Conservation (phyloP, 2,888 invertebrate species). For the Zygaena filipendulae region DNA sequence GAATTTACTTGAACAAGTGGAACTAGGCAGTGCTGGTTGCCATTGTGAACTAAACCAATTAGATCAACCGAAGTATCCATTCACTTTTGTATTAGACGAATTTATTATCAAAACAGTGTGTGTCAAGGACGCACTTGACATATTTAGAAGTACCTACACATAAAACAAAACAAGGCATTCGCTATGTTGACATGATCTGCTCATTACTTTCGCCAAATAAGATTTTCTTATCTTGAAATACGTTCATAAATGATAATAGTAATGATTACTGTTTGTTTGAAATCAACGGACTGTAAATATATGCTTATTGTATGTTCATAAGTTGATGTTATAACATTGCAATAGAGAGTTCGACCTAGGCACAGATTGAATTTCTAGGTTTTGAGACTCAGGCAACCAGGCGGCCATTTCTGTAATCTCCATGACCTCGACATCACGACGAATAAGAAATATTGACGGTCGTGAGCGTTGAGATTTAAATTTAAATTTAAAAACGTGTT, state of each 20-base stretch:
- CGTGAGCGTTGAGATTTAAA: slow-evolving; percentile 21
- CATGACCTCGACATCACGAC: slow-evolving; percentile 49
- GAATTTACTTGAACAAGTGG: slow-evolving; percentile 53
- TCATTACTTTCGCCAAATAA: too few relatives aligned
- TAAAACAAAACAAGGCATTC: too few relatives aligned
- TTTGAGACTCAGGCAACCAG: slow-evolving; percentile 34
- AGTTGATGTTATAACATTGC: too few relatives aligned
- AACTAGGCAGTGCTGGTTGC: too few relatives aligned
- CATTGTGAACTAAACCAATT: slow-evolving; percentile 53
- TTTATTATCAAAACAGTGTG: slow-evolving; percentile 6
- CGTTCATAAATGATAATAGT: too few relatives aligned
- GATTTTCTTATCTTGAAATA: too few relatives aligned
- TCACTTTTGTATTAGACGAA: slow-evolving; percentile 45
- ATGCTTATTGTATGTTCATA: too few relatives aligned
- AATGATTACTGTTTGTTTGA: too few relatives aligned
- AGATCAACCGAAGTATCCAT: slow-evolving; percentile 48
- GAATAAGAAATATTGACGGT: slow-evolving; percentile 38
- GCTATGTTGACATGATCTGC: too few relatives aligned
- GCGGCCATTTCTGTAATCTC: slow-evolving; percentile 34
- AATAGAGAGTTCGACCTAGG: slow-evolving; percentile 53
- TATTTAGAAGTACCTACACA: too few relatives aligned
- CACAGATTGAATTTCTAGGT: slow-evolving; percentile 40
- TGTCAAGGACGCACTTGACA: neutral
- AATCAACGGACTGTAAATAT: too few relatives aligned
- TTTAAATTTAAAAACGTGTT: too few relatives aligned